Conservation (phyloP, 2,888 invertebrate species). For the Pyrochroa serraticornis region DNA sequence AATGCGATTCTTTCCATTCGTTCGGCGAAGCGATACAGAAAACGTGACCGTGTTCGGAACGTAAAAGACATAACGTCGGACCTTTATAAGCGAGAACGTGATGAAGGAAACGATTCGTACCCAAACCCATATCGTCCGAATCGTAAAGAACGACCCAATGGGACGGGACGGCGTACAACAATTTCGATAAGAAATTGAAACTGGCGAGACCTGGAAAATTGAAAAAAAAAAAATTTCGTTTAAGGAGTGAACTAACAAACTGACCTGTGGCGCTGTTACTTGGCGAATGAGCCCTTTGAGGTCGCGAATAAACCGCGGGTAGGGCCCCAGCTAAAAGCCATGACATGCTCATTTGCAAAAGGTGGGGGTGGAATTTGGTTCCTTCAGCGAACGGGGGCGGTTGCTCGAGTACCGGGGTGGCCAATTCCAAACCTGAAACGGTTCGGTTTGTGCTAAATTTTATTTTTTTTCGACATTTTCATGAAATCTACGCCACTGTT, state of each 20-base stretch:
- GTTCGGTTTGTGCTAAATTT: too few relatives aligned
- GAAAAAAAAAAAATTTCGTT: conserved; percentile 1
- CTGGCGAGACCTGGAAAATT: conserved; percentile 47
- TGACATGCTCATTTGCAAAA: conserved; percentile 56
- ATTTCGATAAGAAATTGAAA: conserved; percentile 65
- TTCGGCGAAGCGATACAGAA: conserved; percentile 77
- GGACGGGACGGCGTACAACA: conserved; percentile 71
- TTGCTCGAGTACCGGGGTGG: conserved; percentile 75
- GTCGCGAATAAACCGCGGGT: conserved; percentile 53
- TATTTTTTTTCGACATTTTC: too few relatives aligned
- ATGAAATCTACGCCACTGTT: too few relatives aligned
- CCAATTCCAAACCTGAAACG: conserved; percentile 65
- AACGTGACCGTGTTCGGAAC: conserved; percentile 65
- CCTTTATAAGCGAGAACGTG: conserved; percentile 83
- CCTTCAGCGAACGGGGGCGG: conserved; percentile 57
- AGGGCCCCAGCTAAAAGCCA: conserved; percentile 57
- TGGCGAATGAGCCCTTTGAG: conserved; percentile 54
- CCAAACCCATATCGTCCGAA: conserved; percentile 84
- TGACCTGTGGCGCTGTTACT: conserved; percentile 52
- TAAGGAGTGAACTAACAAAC: too few relatives aligned
- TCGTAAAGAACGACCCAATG: conserved; percentile 88
- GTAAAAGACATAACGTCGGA: conserved; percentile 68
- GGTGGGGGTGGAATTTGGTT: conserved; percentile 49
- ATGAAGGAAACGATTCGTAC: conserved; percentile 83
- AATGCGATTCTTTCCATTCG: conserved; percentile 87